Conservation (phyloP, 2,797 vertebrate genomes). For the Epinephelus coioides region DNA sequence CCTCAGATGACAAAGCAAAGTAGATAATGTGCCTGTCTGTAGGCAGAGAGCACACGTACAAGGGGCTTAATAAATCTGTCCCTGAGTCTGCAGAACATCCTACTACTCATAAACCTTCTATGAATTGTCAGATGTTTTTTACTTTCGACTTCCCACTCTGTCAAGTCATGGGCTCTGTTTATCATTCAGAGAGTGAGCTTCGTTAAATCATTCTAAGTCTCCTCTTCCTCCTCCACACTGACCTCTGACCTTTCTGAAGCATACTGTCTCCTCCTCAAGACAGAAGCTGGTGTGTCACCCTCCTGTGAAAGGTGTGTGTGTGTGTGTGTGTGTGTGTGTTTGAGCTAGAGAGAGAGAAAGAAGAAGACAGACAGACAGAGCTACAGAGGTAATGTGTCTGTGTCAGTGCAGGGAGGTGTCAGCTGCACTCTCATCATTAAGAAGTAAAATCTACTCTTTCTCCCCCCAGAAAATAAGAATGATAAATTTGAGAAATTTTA, state of each 20-base stretch:
- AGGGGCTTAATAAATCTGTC: not conserved
- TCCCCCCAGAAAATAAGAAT: not conserved
- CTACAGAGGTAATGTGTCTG: conserved; percentile 1
- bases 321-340: conserved; percentile 1
- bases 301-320: not conserved
- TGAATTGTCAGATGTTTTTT: not conserved
- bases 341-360: not conserved
- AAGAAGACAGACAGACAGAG: not conserved
- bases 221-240: conserved; percentile 34
- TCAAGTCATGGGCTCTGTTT: conserved; percentile 29
- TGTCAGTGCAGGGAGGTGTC: conserved; percentile 10
- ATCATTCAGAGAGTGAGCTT: conserved; percentile 49
- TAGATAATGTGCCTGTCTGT: not conserved
- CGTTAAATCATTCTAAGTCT: conserved; percentile 41
- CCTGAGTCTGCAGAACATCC: not conserved
- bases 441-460: conserved; percentile 1
- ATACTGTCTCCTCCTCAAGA: conserved; percentile 16
- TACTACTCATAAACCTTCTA: too few relatives aligned
- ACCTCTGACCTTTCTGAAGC: conserved; percentile 50
- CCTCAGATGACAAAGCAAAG: not conserved
- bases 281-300: conserved; percentile 23
- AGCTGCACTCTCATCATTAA: conserved; percentile 14
- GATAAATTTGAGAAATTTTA: conserved; percentile 1
- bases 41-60: not conserved
- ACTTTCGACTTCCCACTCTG: conserved; percentile 1